Conservation (phyloP, 2,113 vertebrate genomes). For the Zosterops lateralis region DNA sequence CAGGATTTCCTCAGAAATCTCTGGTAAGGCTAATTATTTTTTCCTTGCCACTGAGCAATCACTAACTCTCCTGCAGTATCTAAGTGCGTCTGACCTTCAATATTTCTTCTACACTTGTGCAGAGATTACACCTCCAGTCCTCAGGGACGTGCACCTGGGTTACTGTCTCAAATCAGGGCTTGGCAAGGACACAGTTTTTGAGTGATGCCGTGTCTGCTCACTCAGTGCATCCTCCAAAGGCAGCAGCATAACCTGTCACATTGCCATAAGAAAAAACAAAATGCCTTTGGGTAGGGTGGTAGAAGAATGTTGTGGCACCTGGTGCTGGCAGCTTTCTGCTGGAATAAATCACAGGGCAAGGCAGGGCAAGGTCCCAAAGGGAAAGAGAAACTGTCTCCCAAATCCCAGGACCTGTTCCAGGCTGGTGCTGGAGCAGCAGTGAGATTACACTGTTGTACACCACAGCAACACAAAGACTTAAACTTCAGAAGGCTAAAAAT, state of each 20-base stretch:
- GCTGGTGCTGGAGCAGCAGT: not conserved
- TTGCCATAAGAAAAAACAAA: not conserved
- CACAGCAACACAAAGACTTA: too few relatives aligned
- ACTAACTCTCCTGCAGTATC: not conserved
- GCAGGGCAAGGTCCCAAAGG: too few relatives aligned
- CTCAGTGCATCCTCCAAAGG: not conserved
- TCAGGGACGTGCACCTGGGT: not conserved
- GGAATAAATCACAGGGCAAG: not conserved
- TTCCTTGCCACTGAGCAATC: constrained; percentile 14
- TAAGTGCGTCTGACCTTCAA: not conserved
- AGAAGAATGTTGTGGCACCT: not conserved
- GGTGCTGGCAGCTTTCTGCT: not conserved
- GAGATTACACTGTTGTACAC: not conserved
- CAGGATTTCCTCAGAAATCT: constrained; percentile 46
- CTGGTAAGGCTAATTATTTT: constrained; percentile 48
- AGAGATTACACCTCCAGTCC: not conserved
- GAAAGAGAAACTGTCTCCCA: not conserved
- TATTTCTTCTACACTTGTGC: not conserved
- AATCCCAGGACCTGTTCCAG: not conserved
- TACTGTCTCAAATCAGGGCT: not conserved
- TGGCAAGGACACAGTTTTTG: not conserved
- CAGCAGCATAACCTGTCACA: not conserved
- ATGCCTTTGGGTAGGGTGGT: not conserved
- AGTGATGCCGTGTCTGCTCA: not conserved
- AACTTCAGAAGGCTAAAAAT: too few relatives aligned